These are phyloP conservation scores for Falco concolor DNA, from an alignment of 2,797 vertebrate species.

Conservation along the genomic window DNA sequence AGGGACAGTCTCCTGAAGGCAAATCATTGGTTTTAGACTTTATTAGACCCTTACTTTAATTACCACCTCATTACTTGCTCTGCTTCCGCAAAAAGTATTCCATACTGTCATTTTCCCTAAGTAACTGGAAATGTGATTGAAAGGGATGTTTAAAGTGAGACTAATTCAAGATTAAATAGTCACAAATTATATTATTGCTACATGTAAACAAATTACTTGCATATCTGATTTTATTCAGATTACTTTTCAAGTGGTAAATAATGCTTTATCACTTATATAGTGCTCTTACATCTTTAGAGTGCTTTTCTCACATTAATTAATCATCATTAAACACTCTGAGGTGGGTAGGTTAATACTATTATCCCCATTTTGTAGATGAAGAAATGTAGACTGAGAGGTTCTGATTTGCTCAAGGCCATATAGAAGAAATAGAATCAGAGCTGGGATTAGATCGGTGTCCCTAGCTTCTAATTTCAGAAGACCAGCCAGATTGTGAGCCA, in stretches of 20 bases:
- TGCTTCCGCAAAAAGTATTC: slow-evolving; percentile 45
- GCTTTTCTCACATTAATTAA: slow-evolving; percentile 68
- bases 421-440: slow-evolving; percentile 22
- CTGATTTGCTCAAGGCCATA: slow-evolving; percentile 54
- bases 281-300: slow-evolving; percentile 69
- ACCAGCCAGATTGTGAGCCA: neutral
- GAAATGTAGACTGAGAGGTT: slow-evolving; percentile 58
- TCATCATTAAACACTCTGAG: slow-evolving; percentile 65
- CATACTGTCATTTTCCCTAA: slow-evolving; percentile 54
- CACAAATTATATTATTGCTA: slow-evolving; percentile 70
- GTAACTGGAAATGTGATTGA: slow-evolving; percentile 62
- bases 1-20: neutral
- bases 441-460: slow-evolving; percentile 49
- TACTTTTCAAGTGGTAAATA: slow-evolving; percentile 72
- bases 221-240: slow-evolving; percentile 71
- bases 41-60: slow-evolving; percentile 54
- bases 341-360: slow-evolving; percentile 64
- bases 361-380: slow-evolving; percentile 67
- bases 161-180: slow-evolving; percentile 70
- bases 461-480: slow-evolving; percentile 32
- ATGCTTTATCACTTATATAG: slow-evolving; percentile 69
- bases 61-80: slow-evolving; percentile 48
- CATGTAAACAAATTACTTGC: slow-evolving; percentile 68
- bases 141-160: slow-evolving; percentile 66
- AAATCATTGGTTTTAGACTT: slow-evolving; percentile 31